Percentiles rank a stretch among this genome's conserved stretches.
Evolutionary conservation across 2,888 invertebrate species (phyloP).

Genomic region (Hyalella azteca): DNA sequence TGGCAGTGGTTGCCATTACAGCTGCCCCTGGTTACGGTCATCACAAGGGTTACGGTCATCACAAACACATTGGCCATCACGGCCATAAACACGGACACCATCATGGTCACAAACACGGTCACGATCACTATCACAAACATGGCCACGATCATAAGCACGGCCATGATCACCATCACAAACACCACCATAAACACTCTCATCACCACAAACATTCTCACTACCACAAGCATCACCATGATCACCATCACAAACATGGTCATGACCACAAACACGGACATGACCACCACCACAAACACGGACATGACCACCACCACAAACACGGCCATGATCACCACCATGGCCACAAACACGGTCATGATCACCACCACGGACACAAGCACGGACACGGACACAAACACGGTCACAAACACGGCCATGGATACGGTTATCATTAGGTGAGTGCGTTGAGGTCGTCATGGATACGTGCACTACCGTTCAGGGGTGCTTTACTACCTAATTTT

Average conservation of each 20-base stretch:
- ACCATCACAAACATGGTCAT: conserved; percentile 1
- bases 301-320: conserved; percentile 22
- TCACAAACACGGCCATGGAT: not conserved
- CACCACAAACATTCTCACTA: not conserved
- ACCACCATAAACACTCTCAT: not conserved
- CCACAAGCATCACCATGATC: conserved; percentile 1
- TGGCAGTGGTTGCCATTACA: conserved; percentile 18
- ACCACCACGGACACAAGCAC: conserved; percentile 12
- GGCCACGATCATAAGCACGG: not conserved
- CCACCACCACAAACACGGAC: conserved; percentile 17
- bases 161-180: not conserved
- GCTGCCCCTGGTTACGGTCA: conserved; percentile 31
- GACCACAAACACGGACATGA: not conserved
- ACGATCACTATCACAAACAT: conserved; percentile 12
- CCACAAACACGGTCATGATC: not conserved
- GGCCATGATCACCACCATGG: conserved; percentile 3
- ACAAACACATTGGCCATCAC: not conserved
- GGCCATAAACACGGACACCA: not conserved
- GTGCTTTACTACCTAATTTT: not conserved
- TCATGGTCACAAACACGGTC: conserved; percentile 12
- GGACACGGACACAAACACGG: not conserved
- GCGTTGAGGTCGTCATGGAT: not conserved
- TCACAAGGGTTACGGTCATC: no score
- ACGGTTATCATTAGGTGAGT: not conserved
- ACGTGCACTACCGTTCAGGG: not conserved